phyloP scores from a whole-genome alignment of 2,888 invertebrate species.

The Tipula lateralis region DNA sequence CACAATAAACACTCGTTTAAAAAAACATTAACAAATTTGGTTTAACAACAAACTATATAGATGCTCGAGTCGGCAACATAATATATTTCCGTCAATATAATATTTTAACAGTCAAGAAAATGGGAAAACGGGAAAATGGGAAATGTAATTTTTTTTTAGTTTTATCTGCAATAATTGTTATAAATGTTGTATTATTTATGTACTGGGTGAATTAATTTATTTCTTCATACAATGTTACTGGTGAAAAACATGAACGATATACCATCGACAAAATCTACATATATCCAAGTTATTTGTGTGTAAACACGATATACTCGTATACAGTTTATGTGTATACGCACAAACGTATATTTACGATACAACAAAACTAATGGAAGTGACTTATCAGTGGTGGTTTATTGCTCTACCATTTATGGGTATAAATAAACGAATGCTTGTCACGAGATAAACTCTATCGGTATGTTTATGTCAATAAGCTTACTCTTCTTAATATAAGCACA shows the following conservation, averaged over 20 bases:
- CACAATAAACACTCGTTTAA: slow-evolving; percentile 6
- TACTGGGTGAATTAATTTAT: neutral
- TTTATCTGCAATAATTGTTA: neutral
- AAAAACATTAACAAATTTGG: neutral
- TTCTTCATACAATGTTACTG: neutral
- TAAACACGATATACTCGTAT: neutral
- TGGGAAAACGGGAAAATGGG: neutral
- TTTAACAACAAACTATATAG: neutral
- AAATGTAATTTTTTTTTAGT: neutral
- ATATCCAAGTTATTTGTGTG: neutral
- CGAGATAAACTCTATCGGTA: no score
- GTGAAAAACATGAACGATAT: neutral
- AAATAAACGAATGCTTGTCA: neutral
- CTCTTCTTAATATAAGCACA: no score
- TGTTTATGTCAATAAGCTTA: no score
- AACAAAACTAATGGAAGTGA: neutral
- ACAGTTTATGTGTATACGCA: neutral
- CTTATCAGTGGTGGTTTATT: neutral
- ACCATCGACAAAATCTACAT: neutral
- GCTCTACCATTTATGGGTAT: neutral
- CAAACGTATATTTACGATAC: neutral
- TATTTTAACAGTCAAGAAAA: neutral
- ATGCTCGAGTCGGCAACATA: neutral
- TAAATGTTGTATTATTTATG: slow-evolving; percentile 16
- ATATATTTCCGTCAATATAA: neutral